Evolutionary conservation across 2,797 vertebrate genomes (phyloP).

Genomic region (Cyclura pinguis): DNA sequence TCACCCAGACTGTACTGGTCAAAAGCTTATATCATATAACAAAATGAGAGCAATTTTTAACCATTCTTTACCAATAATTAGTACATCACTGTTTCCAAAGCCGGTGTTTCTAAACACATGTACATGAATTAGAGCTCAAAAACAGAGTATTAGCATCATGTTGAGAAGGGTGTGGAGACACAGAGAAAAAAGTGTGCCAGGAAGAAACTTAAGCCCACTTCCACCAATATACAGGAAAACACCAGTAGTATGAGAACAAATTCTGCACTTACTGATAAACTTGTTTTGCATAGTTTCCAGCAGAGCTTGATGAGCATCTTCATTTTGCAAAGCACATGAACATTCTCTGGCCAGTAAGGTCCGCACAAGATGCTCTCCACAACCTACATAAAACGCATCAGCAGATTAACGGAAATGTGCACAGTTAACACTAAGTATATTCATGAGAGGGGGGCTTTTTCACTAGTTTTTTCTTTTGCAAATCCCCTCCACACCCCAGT

Average conservation of each 20-base stretch:
- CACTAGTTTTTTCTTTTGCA: neutral
- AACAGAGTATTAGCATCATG: neutral
- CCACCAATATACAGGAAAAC: neutral
- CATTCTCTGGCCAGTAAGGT: slow-evolving; percentile 98
- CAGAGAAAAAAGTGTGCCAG: neutral
- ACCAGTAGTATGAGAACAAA: slow-evolving; percentile 23
- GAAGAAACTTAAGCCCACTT: neutral
- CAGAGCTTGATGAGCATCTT: slow-evolving; percentile 97
- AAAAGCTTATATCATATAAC: neutral
- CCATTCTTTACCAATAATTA: neutral
- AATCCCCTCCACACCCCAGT: neutral
- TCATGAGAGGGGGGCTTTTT: neutral
- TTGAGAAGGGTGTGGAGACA: neutral
- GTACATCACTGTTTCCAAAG: neutral
- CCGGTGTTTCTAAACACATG: neutral
- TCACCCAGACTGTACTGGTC: neutral
- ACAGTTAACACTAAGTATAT: neutral
- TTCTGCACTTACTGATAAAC: slow-evolving; percentile 92
- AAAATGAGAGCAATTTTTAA: neutral
- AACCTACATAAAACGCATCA: slow-evolving; percentile 82
- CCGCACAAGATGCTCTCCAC: slow-evolving; percentile 98
- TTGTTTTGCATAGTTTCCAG: slow-evolving; percentile 99
- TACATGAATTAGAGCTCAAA: neutral
- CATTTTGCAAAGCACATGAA: slow-evolving; percentile 93
- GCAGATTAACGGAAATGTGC: neutral